Percentiles rank a stretch among this genome's conserved stretches.
These are phyloP conservation scores for Strigops habroptila DNA, from an alignment of 2,113 vertebrate species.

Conservation along the genomic window DNA sequence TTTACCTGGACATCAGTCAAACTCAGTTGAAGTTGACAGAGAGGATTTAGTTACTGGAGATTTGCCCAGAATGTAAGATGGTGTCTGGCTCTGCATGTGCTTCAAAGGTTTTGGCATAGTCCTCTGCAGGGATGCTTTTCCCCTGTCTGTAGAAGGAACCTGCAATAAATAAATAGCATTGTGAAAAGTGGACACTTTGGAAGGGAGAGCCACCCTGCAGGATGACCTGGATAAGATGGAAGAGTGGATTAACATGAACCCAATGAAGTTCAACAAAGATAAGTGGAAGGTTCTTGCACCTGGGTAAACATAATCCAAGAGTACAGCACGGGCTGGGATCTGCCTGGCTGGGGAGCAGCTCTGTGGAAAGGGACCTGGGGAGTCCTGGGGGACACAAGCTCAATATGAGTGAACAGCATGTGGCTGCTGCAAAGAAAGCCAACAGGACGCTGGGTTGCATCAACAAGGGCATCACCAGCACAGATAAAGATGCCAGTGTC, in stretches of 20 bases:
- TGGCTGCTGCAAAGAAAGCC: neutral
- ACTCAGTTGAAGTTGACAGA: neutral
- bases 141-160: accelerated
- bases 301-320: neutral
- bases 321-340: neutral
- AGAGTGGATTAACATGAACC: neutral
- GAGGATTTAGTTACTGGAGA: neutral
- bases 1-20: neutral
- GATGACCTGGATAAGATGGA: neutral
- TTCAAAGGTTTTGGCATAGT: neutral
- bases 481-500: neutral
- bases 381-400: neutral
- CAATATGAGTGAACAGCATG: neutral
- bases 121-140: neutral
- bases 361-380: neutral
- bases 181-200: neutral
- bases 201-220: neutral
- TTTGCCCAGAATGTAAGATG: neutral
- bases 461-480: neutral
- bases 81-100: neutral
- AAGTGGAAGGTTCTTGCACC: neutral
- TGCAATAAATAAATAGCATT: neutral
- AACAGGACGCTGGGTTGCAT: neutral
- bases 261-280: neutral
- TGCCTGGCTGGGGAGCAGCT: neutral